Conservation (phyloP, 64 coral and sea anemone species). For the Porites lutea region DNA sequence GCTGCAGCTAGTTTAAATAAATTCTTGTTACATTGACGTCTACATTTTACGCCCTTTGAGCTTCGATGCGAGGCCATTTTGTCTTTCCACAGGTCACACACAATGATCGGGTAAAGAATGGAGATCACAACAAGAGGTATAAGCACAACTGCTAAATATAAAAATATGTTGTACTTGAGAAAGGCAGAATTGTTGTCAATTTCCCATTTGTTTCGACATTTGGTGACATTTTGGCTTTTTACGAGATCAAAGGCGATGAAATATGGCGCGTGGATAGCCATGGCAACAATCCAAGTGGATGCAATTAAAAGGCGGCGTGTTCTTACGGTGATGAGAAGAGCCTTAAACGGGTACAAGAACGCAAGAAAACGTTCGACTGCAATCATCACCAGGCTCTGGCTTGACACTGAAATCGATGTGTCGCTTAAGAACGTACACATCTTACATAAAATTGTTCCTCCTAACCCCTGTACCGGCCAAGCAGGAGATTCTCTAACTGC, state of each 20-base stretch:
- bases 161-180: not conserved
- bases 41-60: not conserved
- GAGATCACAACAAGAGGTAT: constrained; percentile 8
- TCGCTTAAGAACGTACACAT: constrained; percentile 52
- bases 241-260: not conserved
- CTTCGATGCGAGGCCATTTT: constrained; percentile 26
- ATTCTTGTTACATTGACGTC: not conserved
- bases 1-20: constrained; percentile 38
- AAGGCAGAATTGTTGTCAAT: not conserved
- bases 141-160: not conserved
- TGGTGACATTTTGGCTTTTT: not conserved
- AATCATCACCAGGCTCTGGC: constrained; percentile 63
- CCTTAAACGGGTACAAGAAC: constrained; percentile 53
- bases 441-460: constrained; percentile 45
- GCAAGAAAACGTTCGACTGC: constrained; percentile 70
- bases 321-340: constrained; percentile 19
- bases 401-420: constrained; percentile 70
- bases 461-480: constrained; percentile 23
- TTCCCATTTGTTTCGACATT: constrained; percentile 10
- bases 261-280: constrained; percentile 39
- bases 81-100: not conserved
- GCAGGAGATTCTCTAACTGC: not conserved
- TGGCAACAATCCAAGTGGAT: constrained; percentile 31
- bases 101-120: not conserved
- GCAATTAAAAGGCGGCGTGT: not conserved